Evolutionary conservation across 2,797 vertebrate genomes (phyloP), one percentile per base, ranked within the genome.

Genomic region (Sebastes itinus): DNA sequence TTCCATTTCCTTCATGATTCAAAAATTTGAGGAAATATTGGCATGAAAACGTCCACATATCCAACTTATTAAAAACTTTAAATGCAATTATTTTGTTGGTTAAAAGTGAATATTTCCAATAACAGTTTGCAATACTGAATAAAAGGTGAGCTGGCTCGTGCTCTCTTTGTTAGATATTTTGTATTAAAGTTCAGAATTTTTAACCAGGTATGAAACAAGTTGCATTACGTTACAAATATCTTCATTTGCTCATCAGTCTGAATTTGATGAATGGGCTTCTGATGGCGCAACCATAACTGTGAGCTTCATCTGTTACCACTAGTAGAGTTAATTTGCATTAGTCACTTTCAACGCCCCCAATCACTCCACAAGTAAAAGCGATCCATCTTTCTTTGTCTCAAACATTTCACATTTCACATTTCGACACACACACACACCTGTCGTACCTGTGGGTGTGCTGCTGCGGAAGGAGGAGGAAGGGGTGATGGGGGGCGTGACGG

Each of bases 401-500:
- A 56, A 56, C 30, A 32, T 32, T 32, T 32, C 30, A 30, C 33
- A 30, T 38, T 38, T 38, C 32, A 75, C 54, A 60, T 64, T 54
- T 78, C 42, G 38, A 77, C 74, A 70, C 81, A 35, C 33, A 52
- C 74, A 71, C 82, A 87, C 88, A 88, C 88, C 90, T 88, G 86
- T 84, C 88, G 73, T 95, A 99, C 98, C 98, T 96, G 98, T 99
- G 25, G 98, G 98, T 55, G 98, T 99, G 94, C 98, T 99, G 93
- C 98, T 99, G 84, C 98, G 98, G 95, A 99, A 99, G 0, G 98
- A 99, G 70, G 98, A 99, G 71, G 98, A 99, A 6, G 98, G 98
- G 14, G 98, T 99, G 94, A 99, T 99, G 85, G 98, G 98, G 27
- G 98, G 98, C n/a, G 98, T 99, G 94, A 99, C 98, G 1, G 98